Evolutionary conservation across 1,140 invertebrate genomes (phyloP).

Genomic region (Ooceraea biroi): DNA sequence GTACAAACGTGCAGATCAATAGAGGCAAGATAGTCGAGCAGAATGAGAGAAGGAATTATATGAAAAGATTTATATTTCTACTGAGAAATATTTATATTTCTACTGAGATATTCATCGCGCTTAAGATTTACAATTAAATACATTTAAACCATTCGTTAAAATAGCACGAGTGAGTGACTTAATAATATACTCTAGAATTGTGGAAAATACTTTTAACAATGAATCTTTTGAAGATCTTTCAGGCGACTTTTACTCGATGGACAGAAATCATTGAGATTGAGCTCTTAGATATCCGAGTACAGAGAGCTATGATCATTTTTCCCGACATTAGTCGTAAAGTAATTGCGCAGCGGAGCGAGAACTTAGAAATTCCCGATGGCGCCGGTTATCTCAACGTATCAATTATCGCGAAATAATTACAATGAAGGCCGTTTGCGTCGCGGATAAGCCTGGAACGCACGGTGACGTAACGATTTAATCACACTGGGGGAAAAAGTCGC

Average conservation of each 20-base stretch:
- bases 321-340: constrained; percentile 1
- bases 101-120: too few species aligned
- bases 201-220: too few species aligned
- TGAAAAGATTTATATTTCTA: too few species aligned
- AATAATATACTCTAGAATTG: too few species aligned
- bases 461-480: constrained; percentile 41
- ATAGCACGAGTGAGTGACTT: too few species aligned
- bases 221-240: too few species aligned
- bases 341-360: constrained; percentile 46
- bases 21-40: neutral
- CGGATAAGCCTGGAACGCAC: neutral
- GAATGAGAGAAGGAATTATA: too few species aligned
- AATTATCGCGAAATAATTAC: constrained; percentile 55
- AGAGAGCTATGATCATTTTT: constrained; percentile 9
- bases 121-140: neutral
- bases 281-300: neutral
- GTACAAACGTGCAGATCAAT: neutral
- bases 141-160: too few species aligned
- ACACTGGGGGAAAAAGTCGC: neutral
- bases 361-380: constrained; percentile 54
- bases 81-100: too few species aligned
- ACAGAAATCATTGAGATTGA: neutral
- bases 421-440: constrained; percentile 47
- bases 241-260: neutral
- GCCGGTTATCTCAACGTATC: constrained; percentile 49